Percentiles rank a stretch among this genome's conserved stretches.
phyloP scores from a whole-genome alignment of 2,797 vertebrate genomes.

The Phoebastria nigripes region DNA sequence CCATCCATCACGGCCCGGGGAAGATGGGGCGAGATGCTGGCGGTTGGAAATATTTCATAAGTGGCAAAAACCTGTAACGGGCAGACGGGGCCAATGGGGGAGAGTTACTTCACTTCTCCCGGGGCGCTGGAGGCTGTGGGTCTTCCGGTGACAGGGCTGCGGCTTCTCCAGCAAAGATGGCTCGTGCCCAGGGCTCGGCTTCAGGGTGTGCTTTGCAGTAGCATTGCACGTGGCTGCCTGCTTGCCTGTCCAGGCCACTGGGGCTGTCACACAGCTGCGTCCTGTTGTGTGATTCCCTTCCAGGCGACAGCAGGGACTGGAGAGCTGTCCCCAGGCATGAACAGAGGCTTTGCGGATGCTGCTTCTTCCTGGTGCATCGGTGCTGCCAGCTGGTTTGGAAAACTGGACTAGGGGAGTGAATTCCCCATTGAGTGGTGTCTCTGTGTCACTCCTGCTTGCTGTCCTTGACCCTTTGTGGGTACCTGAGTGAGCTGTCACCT shows the following conservation, averaged over 20 bases:
- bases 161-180: slow-evolving; percentile 15
- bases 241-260: background rate
- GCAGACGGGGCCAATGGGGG: background rate
- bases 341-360: background rate
- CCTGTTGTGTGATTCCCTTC: background rate
- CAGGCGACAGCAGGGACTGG: fast-evolving
- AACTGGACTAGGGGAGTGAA: background rate
- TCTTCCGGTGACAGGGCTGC: background rate
- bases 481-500: background rate
- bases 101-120: slow-evolving; percentile 15
- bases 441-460: background rate
- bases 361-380: background rate
- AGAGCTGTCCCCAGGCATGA: fast-evolving
- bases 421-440: background rate
- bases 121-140: background rate
- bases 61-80: slow-evolving; percentile 14
- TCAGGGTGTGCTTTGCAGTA: background rate
- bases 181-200: background rate
- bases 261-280: background rate
- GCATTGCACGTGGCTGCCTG: fast-evolving
- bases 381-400: background rate
- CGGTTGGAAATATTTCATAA: slow-evolving; percentile 63
- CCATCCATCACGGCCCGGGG: fast-evolving
- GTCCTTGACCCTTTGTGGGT: background rate
- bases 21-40: background rate